Conservation (phyloP, 2,797 vertebrate species). For the Chromobotia macracanthus region DNA sequence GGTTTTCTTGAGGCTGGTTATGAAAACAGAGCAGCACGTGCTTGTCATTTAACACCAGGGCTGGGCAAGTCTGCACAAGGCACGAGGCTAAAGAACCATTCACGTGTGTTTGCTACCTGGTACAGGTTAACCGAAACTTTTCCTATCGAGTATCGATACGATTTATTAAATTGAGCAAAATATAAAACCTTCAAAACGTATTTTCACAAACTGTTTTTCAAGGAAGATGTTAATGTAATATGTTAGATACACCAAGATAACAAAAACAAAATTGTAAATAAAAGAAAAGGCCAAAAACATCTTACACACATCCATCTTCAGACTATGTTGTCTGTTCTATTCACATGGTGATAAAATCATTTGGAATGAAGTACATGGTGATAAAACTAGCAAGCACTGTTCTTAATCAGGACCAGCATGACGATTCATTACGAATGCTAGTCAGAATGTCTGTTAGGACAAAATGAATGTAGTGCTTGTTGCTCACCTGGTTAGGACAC, state of each 20-base stretch:
- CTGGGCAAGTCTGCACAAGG: constrained; percentile 36
- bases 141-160: no score
- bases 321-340: no score
- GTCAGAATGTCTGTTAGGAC: no score
- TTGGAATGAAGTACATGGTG: background rate
- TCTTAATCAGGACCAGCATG: no score
- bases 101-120: constrained; percentile 6
- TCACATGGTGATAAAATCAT: no score
- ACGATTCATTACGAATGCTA: no score
- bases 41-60: constrained; percentile 30
- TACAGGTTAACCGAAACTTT: constrained; percentile 19
- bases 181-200: background rate
- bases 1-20: constrained; percentile 5
- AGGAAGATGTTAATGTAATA: background rate
- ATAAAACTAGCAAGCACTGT: background rate
- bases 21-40: constrained; percentile 33
- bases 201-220: background rate
- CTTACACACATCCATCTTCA: no score
- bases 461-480: no score
- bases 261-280: no score
- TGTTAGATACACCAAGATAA: no score
- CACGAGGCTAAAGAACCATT: background rate
- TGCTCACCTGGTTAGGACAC: no score
- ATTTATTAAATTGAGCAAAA: background rate
- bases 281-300: no score